These are phyloP conservation scores for Paramisgurnus dabryanus DNA, from an alignment of 2,113 vertebrate species.

Conservation along the genomic window DNA sequence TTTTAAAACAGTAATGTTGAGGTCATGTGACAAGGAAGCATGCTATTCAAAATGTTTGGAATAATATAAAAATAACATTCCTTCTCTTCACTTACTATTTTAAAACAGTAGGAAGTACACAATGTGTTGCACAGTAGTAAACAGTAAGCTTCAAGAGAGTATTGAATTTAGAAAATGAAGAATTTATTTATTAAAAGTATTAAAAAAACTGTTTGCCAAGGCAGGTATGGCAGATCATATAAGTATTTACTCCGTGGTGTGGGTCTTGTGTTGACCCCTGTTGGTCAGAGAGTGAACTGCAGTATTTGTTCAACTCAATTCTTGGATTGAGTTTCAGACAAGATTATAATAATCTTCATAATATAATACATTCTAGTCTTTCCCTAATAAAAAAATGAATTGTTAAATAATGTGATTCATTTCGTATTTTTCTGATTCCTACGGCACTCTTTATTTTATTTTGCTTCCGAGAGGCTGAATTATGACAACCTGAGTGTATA, in stretches of 20 bases:
- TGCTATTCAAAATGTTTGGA: too few relatives aligned
- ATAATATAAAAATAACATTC: too few relatives aligned
- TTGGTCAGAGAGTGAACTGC: slow-evolving; percentile 48
- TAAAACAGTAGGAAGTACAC: too few relatives aligned
- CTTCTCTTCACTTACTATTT: too few relatives aligned
- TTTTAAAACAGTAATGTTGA: neutral
- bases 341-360: neutral
- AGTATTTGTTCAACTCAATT: neutral
- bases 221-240: neutral
- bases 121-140: too few relatives aligned
- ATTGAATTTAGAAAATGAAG: too few relatives aligned
- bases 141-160: too few relatives aligned
- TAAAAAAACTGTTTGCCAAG: neutral
- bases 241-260: neutral
- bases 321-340: neutral
- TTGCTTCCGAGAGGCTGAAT: too few relatives aligned
- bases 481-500: too few relatives aligned
- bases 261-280: slow-evolving; percentile 51
- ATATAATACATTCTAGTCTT: neutral
- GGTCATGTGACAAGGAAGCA: neutral
- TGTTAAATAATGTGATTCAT: neutral
- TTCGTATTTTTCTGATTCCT: neutral
- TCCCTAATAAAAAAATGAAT: neutral
- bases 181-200: neutral
- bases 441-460: neutral